Base-by-base conservation (phyloP, 53 echinoderm and acorn worm species). In the Arbacia lixula region DNA sequence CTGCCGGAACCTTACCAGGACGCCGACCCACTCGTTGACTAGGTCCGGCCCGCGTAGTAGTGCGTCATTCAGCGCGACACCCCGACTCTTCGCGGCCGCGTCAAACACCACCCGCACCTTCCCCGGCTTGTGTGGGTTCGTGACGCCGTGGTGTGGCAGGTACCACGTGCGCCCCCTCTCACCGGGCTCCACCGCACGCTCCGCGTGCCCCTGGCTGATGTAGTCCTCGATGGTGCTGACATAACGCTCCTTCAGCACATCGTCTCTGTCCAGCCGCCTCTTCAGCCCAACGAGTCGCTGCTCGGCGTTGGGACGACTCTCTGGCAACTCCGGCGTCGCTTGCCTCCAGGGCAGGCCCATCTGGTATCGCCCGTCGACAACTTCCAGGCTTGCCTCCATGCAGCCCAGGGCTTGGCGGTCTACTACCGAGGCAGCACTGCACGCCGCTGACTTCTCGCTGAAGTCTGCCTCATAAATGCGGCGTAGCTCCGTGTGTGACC, bases 61-160 rank as follows among this genome's bases (percentile, higher is more conserved):
- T 16, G 46, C 52, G 46, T 78, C 87, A 50, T 86, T 78, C 66
- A 86, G 31, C 24, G 24, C 42, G 2, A 38, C 78, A 9, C 76
- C 76, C 4, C 3, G 42, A 28, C 19, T 32, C n/a, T 32, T 39
- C 1, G 85, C 85, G 14, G 86, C 36, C 49, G 74, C 73, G 35
- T 86, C 74, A 25, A 86, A 86, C 5, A 86, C 86, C 0, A 86
- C 62, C 22, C 60, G 52, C 2, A 78, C 5, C 77, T 78, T 86
- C 35, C 78, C 19, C 37, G 43, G 43, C 31, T 78, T 2, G 30
- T 56, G 62, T 5, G 50, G 28, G n/a, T 86, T 66, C 3, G 66
- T 66, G 1, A 83, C 67, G 20, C 83, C 66, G 38, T 83, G 83
- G 71, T 85, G 85, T 4, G 85, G 85, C 0, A 85, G 54, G 38